These are phyloP conservation scores for Allochrocebus solatus DNA, from an alignment of 2,797 vertebrate species.

Conservation along the genomic window DNA sequence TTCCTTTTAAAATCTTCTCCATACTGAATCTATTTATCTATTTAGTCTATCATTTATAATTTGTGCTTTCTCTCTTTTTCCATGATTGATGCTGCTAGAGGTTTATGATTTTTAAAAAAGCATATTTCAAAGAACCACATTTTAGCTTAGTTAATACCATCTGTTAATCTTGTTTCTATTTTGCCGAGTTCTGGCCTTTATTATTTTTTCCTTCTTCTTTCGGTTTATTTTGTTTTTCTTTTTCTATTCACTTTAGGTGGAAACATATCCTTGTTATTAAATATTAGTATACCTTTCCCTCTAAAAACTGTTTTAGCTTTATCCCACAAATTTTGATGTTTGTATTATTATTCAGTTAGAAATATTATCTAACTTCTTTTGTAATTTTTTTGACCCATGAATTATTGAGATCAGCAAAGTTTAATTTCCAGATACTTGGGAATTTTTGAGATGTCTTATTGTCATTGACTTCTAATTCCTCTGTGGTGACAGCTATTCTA, in stretches of 20 bases:
- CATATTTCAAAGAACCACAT: neutral
- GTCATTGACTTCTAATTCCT: neutral
- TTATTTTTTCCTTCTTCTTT: neutral
- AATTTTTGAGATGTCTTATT: neutral
- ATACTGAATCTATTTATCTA: neutral
- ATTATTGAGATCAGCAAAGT: neutral
- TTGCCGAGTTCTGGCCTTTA: neutral
- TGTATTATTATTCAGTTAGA: neutral
- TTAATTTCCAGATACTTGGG: neutral
- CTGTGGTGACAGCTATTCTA: neutral
- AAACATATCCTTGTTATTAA: neutral
- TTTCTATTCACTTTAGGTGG: neutral
- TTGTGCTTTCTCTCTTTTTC: neutral
- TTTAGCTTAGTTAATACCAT: neutral
- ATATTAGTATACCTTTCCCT: neutral
- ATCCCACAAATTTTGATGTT: neutral
- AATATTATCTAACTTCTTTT: neutral
- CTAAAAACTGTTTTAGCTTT: neutral
- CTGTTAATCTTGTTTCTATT: neutral
- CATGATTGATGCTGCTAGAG: neutral
- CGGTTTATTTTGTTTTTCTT: neutral
- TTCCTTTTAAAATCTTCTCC: neutral
- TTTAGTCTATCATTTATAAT: neutral
- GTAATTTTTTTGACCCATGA: neutral
- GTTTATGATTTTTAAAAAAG: neutral